Base-by-base conservation (phyloP, 2,797 vertebrate species). In the Labeo calbasu region DNA sequence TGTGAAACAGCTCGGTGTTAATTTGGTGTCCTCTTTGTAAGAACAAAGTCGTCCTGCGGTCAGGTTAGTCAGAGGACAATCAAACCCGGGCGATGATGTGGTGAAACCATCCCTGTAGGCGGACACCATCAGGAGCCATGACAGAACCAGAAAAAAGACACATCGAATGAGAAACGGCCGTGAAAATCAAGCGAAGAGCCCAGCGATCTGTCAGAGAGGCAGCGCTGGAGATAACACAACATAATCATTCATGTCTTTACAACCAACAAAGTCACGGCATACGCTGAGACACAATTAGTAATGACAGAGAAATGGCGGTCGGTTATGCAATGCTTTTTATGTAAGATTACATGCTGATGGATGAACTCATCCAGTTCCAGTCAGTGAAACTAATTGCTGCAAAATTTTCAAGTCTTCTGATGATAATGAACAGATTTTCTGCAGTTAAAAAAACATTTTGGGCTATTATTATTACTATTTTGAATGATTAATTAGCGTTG, bases 11-110 rank as follows among this genome's bases (percentile, higher is more conserved):
- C 86, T 89, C 89, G 63, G 75, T 87, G 88, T 88, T 90, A 88
- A 90, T 90, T 90, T 87, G 88, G 86, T 90, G 86, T 90, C 89
- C 90, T 90, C 87, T 85, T 89, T 89, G 88, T 86, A 84, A 89
- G 91, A 92, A 90, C 91, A 92, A 91, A 92, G 90, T 91, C 87
- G 83, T 92, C 89, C 90, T 86, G 83, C 75, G 89, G 89, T 92
- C 89, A 91, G 89, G 89, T 90, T 91, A 89, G 87, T 85, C 89
- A 86, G 90, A 92, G 90, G 90, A 91, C 90, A 88, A 90, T 92
- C 89, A 88, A 86, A 89, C 87, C 79, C 68, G 78, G 86, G 77
- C 83, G 59, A 79, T 80, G 82, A 73, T 89, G 86, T 84, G 86
- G 21, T 51, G 81, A 75, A 88, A 87, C 79, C 83, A 87, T 89